A percentile compares a stretch with the other conserved stretches of the same genome.
These are phyloP conservation scores for Tichodroma muraria DNA, from an alignment of 2,113 vertebrate genomes.

Conservation along the genomic window DNA sequence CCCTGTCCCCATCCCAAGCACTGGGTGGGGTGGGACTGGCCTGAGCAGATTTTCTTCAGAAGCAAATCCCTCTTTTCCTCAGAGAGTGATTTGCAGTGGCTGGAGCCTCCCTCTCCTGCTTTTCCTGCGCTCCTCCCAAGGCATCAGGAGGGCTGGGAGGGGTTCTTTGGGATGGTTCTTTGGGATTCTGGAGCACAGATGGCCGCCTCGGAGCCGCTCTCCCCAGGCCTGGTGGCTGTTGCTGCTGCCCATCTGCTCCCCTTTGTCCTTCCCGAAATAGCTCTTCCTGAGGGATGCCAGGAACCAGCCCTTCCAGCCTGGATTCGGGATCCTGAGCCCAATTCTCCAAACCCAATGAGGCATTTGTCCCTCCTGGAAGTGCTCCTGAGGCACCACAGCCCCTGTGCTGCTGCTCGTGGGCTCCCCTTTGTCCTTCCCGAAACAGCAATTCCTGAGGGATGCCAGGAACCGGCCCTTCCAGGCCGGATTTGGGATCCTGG, in stretches of 20 bases:
- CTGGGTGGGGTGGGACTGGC: background rate
- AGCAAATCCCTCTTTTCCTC: background rate
- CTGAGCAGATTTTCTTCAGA: background rate
- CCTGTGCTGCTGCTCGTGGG: background rate
- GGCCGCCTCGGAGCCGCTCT: background rate
- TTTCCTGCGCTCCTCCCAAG: background rate
- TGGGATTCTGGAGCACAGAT: conserved; percentile 4
- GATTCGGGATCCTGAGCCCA: background rate
- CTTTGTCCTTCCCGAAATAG: background rate
- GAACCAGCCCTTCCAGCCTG: background rate
- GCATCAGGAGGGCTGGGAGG: background rate
- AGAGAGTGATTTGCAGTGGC: background rate
- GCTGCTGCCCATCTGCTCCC: conserved; percentile 23
- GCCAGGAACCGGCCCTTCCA: background rate
- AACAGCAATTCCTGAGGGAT: background rate
- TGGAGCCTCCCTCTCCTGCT: background rate
- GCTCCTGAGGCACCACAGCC: background rate
- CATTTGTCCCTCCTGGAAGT: background rate
- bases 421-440: background rate
- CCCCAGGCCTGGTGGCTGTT: background rate
- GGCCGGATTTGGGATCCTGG: background rate
- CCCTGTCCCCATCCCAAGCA: background rate
- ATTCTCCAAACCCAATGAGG: accelerated
- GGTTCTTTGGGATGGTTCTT: background rate
- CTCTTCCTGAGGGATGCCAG: background rate